Conservation (phyloP, 2,113 vertebrate genomes). For the Chionodraco myersi region DNA sequence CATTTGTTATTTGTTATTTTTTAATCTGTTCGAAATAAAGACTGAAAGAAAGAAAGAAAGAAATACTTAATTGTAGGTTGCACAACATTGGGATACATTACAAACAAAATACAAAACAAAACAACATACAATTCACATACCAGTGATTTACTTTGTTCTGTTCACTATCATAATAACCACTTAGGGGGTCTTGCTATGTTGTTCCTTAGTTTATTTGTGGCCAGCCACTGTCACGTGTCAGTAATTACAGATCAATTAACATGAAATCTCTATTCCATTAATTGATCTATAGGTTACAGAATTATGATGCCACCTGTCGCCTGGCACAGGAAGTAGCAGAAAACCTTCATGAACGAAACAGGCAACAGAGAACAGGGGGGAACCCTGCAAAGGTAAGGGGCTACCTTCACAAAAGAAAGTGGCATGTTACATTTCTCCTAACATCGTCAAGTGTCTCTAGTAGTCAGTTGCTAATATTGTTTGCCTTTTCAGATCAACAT, state of each 20-base stretch:
- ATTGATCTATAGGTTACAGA: conserved; percentile 84
- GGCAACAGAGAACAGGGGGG: conserved; percentile 89
- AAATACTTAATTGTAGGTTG: background rate
- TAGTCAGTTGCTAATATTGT: conserved; percentile 1
- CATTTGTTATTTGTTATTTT: too few relatives aligned
- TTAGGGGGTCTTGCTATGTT: background rate
- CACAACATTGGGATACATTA: background rate
- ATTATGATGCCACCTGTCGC: conserved; percentile 89
- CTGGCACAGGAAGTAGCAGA: conserved; percentile 93
- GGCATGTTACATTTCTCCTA: background rate
- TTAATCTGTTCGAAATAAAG: too few relatives aligned
- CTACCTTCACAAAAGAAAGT: background rate
- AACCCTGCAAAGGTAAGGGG: conserved; percentile 89
- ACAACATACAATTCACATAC: background rate
- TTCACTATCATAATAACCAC: background rate
- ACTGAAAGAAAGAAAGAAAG: too few relatives aligned
- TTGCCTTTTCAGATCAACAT: conserved; percentile 87
- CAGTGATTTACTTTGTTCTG: background rate
- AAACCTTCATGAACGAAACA: conserved; percentile 91
- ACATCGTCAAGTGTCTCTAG: background rate
- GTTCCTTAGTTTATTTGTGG: background rate
- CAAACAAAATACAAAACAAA: too few relatives aligned
- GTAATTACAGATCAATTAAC: background rate
- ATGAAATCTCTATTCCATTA: background rate
- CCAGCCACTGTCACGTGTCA: background rate